Conservation (phyloP, 2,888 invertebrate genomes). For the Limnephilus auricula region DNA sequence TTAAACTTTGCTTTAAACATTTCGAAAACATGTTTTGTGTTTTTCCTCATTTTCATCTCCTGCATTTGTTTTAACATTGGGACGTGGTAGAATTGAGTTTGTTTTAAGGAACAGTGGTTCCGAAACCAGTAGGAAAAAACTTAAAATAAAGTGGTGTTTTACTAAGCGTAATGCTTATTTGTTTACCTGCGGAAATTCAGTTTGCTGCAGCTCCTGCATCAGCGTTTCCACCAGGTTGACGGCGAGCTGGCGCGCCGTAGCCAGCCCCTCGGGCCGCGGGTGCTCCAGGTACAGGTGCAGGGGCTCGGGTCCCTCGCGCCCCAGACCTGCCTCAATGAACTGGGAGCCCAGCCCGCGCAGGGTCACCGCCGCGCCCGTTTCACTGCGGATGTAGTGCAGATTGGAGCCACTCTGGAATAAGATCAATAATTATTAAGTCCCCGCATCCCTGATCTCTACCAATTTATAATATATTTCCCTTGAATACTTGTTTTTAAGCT, state of each 20-base stretch:
- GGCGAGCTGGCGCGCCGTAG: slow-evolving; percentile 84
- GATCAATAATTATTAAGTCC: not conserved
- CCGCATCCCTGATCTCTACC: no score
- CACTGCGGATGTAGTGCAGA: slow-evolving; percentile 86
- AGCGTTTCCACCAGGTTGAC: slow-evolving; percentile 89
- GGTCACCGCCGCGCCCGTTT: slow-evolving; percentile 87
- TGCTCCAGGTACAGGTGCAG: slow-evolving; percentile 88
- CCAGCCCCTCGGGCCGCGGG: slow-evolving; percentile 82
- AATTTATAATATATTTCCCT: no score
- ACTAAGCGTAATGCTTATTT: not conserved
- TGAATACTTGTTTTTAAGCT: no score
- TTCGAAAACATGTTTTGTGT: no score
- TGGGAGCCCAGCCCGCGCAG: slow-evolving; percentile 83
- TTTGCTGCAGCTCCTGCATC: slow-evolving; percentile 76
- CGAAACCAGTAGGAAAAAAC: no score
- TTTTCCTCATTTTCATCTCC: no score
- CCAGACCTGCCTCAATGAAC: slow-evolving; percentile 60
- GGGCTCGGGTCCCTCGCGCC: slow-evolving; percentile 76
- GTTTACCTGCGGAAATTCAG: slow-evolving; percentile 44
- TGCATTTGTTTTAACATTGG: no score
- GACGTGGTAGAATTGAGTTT: no score
- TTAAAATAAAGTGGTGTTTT: no score
- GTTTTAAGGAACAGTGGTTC: no score
- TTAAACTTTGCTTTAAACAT: no score
- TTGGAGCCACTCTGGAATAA: slow-evolving; percentile 80